Percentiles rank a stretch among this genome's conserved stretches.
phyloP scores from a whole-genome alignment of 2,888 invertebrate genomes.

The Sympetrum striolatum region DNA sequence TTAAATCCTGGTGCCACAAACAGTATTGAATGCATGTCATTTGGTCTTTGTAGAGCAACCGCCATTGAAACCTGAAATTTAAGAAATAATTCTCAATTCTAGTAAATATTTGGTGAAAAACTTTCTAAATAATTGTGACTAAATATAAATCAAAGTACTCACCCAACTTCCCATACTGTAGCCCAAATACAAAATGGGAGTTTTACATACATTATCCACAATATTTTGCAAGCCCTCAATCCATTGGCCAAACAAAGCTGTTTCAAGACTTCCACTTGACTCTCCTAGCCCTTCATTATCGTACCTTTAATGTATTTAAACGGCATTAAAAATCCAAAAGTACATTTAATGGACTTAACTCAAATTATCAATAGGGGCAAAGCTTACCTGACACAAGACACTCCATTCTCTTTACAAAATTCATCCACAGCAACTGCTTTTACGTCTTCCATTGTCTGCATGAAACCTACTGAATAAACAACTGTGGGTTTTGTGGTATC shows the following conservation, averaged over 20 bases:
- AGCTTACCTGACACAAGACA: constrained; percentile 16
- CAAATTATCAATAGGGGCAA: neutral
- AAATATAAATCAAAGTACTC: neutral
- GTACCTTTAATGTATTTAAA: neutral
- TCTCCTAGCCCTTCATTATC: constrained; percentile 44
- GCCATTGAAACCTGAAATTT: neutral
- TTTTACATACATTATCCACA: neutral
- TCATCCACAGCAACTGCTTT: constrained; percentile 9
- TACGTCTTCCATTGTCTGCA: constrained; percentile 44
- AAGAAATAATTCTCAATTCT: neutral
- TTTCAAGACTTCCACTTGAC: constrained; percentile 1
- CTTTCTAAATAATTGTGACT: too few relatives aligned
- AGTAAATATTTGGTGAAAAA: neutral
- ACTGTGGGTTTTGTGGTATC: constrained; percentile 25
- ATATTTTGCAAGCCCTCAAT: constrained; percentile 33
- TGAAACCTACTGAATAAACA: constrained; percentile 30
- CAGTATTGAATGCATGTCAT: neutral
- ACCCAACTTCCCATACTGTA: constrained; percentile 46
- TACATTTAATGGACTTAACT: too few relatives aligned
- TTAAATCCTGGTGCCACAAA: constrained; percentile 18
- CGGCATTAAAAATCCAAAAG: too few relatives aligned
- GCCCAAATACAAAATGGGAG: neutral
- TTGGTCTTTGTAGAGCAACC: neutral
- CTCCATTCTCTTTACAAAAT: neutral
- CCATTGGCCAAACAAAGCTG: constrained; percentile 35